Evolutionary conservation across 2,888 invertebrate species (phyloP), one percentile per base, ranked within the genome.

Genomic region (Clitarchus hookeri): DNA sequence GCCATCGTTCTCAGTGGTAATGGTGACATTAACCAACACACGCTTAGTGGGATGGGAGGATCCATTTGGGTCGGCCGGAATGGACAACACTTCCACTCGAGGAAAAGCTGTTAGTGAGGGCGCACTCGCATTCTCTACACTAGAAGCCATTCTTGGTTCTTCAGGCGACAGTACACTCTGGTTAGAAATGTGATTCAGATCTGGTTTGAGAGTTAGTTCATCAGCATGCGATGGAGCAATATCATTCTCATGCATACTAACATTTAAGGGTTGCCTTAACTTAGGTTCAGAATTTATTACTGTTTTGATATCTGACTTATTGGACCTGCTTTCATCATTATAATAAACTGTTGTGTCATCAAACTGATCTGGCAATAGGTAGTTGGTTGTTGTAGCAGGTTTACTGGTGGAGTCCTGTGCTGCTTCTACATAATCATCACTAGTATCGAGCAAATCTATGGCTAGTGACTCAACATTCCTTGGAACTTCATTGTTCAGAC

Each of bases 21-120:
- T 96, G 13, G 97, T 96, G 88, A 97, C 93, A 92, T 97, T 97
- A 87, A 97, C 95, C 88, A 96, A 92, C 89, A 97, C 94, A 89
- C 95, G 94, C 91, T 94, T 94, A 44, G 92, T 90, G 84, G 86
- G 86, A 25, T 84, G 85, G 77, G 86, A 77, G 13, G 87, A 86
- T 84, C 85, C 87, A 85, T 87, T 87, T 26, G 84, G 53, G 26
- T 87, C 88, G 84, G 87, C 86, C 23, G 86, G 85, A 44, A 87
- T 53, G 48, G 87, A 87, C 44, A 88, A 84, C 84, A 88, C 86
- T 84, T 87, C 86, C 26, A 86, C 86, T 86, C 85, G 86, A n/a
- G 87, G 88, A 83, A 88, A 85, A 78, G 85, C 84, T 84, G 87
- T 87, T 87, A 87, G 78, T 84, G 48, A 79, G 44, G 78, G n/a